Evolutionary conservation across 1,140 invertebrate genomes (phyloP).

Genomic region (Chrysomallon squamiferum): DNA sequence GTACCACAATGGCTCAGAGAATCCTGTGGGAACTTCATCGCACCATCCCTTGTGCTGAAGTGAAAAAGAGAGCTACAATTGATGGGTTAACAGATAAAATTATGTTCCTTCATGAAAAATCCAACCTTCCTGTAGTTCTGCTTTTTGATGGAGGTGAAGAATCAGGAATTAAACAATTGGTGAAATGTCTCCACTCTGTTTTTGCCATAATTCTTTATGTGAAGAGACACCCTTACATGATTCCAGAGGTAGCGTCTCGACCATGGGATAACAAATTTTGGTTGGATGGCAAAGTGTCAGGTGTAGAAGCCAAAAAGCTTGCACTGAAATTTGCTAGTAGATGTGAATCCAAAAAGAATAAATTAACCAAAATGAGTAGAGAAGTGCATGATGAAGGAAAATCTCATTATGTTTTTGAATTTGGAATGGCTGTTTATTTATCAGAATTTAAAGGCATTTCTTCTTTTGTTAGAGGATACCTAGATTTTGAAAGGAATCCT

Average conservation of each 20-base stretch:
- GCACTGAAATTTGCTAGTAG: background rate
- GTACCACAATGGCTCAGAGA: conserved; percentile 29
- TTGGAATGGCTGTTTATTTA: conserved; percentile 27
- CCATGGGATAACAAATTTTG: conserved; percentile 4
- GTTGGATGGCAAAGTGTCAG: conserved; percentile 12
- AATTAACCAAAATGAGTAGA: conserved; percentile 1
- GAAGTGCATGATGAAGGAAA: conserved; percentile 13
- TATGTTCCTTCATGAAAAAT: conserved; percentile 16
- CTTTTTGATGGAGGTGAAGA: conserved; percentile 41
- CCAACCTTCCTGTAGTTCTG: conserved; percentile 21
- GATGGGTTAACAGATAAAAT: conserved; percentile 16
- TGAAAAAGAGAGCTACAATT: conserved; percentile 11
- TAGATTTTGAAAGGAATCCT: conserved; percentile 14
- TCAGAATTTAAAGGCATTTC: conserved; percentile 26
- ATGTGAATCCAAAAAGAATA: conserved; percentile 3
- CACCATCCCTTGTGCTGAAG: conserved; percentile 20
- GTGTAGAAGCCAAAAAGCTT: conserved; percentile 17
- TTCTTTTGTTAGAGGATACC: conserved; percentile 30
- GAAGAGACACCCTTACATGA: conserved; percentile 14
- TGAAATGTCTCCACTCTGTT: conserved; percentile 6
- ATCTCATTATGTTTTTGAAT: conserved; percentile 26
- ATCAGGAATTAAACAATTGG: conserved; percentile 18
- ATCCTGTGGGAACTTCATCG: conserved; percentile 29
- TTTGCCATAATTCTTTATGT: conserved; percentile 26
- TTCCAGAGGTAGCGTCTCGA: background rate